Base-by-base conservation (phyloP, 2,113 vertebrate genomes). In the Tinamus guttatus region DNA sequence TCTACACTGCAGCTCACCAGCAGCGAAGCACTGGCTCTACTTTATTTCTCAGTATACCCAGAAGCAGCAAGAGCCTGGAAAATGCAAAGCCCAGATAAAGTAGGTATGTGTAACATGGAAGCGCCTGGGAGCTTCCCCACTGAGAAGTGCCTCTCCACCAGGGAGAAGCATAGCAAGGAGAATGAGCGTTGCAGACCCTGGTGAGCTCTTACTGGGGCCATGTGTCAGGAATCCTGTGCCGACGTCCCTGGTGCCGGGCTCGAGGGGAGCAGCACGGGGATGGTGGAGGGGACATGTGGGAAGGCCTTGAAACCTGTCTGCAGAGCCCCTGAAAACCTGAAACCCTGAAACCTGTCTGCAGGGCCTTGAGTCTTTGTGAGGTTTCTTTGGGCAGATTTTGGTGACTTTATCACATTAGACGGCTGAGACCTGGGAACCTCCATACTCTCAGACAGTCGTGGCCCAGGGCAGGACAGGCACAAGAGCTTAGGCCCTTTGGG, bases 21-120 rank as follows among this genome's bases (percentile, higher is more conserved):
- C 28, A 85, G 85, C 76, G 91, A 75, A 96, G 80, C 51, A 81
- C 54, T 36, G 9, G 27, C 92, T 93, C 83, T 93, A 78, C 92
- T 67, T 52, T 90, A 2, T 77, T 95, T 88, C 49, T 36, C 85
- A 81, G 85, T 80, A 67, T 45, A 63, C 34, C 27, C 38, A 89
- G 83, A 86, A 51, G 28, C 54, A 30, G 54, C 54, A 56, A 56
- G 16, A 32, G 54, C 30, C 30, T 32, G 54, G 54, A 58, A 6
- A 58, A 32, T 32, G 30, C 16, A 56, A 32, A 58, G 28, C 9
- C 15, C 30, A 18, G 54, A 58, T 58, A 18, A 58, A 32, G 18
- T 18, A 32, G 28, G 16, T 58, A 25, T 58, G 54, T 58, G 16
- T 58, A 32, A 32, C 30, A 58, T 25, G 54, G 28, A 32, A 58